phyloP scores from a whole-genome alignment of 2,888 invertebrate species.

The Temnothorax rugatulus region DNA sequence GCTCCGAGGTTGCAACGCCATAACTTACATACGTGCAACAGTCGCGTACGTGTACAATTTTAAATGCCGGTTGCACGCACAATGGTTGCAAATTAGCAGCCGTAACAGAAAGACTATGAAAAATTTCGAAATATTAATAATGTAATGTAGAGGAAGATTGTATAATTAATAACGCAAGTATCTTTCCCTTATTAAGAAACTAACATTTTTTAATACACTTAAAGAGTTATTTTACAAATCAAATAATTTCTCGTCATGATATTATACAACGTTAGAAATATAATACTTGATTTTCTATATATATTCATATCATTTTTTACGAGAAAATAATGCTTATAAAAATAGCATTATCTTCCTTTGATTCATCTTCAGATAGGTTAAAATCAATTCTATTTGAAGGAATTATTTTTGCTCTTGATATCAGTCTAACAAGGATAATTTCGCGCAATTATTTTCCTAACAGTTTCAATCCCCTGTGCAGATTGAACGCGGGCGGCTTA shows the following conservation, averaged over 20 bases:
- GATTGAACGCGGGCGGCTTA: constrained; percentile 38
- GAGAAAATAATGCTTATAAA: constrained; percentile 14
- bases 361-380: background rate
- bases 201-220: background rate
- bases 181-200: background rate
- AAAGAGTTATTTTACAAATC: background rate
- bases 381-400: background rate
- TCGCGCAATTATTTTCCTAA: constrained; percentile 32
- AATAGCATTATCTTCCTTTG: background rate
- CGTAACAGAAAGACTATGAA: background rate
- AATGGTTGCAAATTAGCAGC: constrained; percentile 51
- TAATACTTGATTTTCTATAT: background rate
- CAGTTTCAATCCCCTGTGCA: constrained; percentile 24
- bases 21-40: constrained; percentile 48
- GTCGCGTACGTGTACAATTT: constrained; percentile 45
- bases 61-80: constrained; percentile 42
- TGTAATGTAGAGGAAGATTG: background rate
- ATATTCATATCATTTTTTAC: background rate
- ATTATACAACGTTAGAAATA: background rate
- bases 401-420: background rate
- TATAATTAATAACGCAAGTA: background rate
- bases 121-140: constrained; percentile 21
- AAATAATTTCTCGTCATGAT: background rate
- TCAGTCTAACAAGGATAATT: constrained; percentile 32
- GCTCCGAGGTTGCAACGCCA: constrained; percentile 30